Percentiles rank a stretch among this genome's conserved stretches.
These are phyloP conservation scores for Pyralis farinalis DNA, from an alignment of 2,888 invertebrate species.

Conservation along the genomic window DNA sequence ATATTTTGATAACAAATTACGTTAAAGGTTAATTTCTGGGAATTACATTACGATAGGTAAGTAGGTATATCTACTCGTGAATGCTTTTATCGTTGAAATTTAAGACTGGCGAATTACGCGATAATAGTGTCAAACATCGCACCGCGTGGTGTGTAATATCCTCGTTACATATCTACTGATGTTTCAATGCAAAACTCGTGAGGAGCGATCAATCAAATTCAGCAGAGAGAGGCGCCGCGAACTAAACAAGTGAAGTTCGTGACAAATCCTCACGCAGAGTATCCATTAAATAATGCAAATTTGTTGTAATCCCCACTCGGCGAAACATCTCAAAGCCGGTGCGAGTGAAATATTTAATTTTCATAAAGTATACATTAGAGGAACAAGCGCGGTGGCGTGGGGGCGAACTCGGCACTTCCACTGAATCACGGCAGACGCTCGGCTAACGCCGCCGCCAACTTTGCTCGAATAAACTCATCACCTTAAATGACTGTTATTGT, in stretches of 20 bases:
- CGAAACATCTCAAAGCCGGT: conserved; percentile 47
- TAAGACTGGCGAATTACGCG: no score
- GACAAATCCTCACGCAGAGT: conserved; percentile 74
- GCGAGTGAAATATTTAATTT: conserved; percentile 78
- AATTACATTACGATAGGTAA: no score
- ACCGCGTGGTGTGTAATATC: no score
- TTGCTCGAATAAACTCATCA: background rate
- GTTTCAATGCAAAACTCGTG: conserved; percentile 5
- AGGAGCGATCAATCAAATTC: conserved; percentile 46
- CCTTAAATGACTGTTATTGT: background rate
- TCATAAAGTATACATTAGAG: conserved; percentile 77
- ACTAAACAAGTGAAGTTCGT: conserved; percentile 52
- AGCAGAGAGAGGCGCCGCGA: conserved; percentile 35
- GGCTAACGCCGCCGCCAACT: background rate
- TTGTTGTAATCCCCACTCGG: conserved; percentile 73
- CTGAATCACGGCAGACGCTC: conserved; percentile 2
- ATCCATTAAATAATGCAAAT: conserved; percentile 80
- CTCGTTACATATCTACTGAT: conserved; percentile 6
- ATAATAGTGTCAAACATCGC: no score
- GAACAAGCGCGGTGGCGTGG: conserved; percentile 38
- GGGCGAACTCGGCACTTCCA: conserved; percentile 23
- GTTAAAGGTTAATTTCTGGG: no score
- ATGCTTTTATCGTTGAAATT: no score
- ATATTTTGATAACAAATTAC: no score
- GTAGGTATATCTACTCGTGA: no score